Percentiles rank a stretch among this genome's conserved stretches.
phyloP scores from a whole-genome alignment of 2,888 invertebrate genomes.

The Netelia virgata region DNA sequence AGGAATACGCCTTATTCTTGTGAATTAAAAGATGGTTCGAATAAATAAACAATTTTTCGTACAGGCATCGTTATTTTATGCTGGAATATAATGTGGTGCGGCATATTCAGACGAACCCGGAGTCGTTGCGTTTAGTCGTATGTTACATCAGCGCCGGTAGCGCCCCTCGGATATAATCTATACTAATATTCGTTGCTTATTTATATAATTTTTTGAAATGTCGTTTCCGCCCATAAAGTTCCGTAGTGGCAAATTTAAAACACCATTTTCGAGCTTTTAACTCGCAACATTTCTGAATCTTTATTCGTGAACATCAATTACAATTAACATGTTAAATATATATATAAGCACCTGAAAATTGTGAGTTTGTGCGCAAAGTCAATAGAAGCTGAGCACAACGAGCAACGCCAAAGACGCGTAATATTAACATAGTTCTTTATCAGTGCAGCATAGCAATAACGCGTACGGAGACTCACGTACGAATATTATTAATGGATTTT shows the following conservation, averaged over 20 bases:
- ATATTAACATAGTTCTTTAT: too few species aligned
- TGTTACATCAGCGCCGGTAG: constrained; percentile 6
- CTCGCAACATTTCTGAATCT: too few species aligned
- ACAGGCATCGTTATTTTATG: neutral
- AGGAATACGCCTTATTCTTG: neutral
- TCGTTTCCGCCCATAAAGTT: neutral
- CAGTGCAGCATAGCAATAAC: too few species aligned
- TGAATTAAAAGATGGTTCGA: constrained; percentile 3
- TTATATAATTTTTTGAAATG: neutral
- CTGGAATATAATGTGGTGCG: neutral
- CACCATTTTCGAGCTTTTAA: neutral
- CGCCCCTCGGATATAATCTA: neutral
- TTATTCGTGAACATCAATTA: too few species aligned
- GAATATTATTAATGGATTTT: constrained; percentile 92
- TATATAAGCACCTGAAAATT: too few species aligned
- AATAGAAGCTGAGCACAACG: too few species aligned
- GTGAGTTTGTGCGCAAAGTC: too few species aligned
- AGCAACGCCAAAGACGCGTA: neutral
- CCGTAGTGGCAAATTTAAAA: constrained; percentile 11
- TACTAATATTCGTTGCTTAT: neutral
- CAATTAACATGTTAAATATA: too few species aligned
- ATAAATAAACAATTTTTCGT: neutral
- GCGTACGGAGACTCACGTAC: constrained; percentile 85
- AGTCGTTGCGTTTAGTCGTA: neutral
- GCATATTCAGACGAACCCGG: neutral